phyloP scores from a whole-genome alignment of 2,888 invertebrate genomes.

The Thalpophila matura region DNA sequence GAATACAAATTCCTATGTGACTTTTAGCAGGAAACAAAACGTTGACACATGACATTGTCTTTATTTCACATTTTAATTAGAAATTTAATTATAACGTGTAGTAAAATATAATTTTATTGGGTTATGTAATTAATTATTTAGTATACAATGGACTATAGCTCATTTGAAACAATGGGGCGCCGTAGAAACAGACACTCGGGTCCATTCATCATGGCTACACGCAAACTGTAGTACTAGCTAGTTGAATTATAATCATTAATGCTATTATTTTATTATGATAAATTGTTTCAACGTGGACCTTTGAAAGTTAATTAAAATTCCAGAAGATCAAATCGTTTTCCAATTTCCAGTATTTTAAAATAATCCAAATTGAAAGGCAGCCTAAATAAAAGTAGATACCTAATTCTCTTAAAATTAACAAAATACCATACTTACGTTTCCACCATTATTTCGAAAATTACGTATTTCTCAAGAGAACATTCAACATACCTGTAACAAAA shows the following conservation, averaged over 20 bases:
- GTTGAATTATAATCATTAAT: constrained; percentile 45
- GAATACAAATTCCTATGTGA: constrained; percentile 7
- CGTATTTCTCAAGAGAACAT: background rate
- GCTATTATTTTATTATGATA: constrained; percentile 43
- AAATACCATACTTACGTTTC: constrained; percentile 6
- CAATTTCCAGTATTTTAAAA: constrained; percentile 1
- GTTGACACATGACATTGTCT: constrained; percentile 32
- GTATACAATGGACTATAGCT: constrained; percentile 65
- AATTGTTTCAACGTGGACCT: constrained; percentile 26
- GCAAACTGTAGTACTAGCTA: constrained; percentile 35
- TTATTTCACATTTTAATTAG: constrained; percentile 46
- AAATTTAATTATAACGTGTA: constrained; percentile 34
- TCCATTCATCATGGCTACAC: constrained; percentile 53
- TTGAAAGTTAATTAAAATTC: constrained; percentile 38
- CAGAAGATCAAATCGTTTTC: background rate
- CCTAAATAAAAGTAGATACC: no score
- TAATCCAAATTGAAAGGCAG: no score
- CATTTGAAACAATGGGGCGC: constrained; percentile 66
- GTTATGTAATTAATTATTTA: constrained; percentile 66
- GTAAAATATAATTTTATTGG: constrained; percentile 43
- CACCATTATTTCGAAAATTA: background rate
- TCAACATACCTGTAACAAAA: constrained; percentile 61
- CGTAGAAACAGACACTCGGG: constrained; percentile 41
- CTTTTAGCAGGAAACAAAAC: constrained; percentile 37
- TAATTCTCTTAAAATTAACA: no score